Evolutionary conservation across 2,113 vertebrate genomes (phyloP).

Genomic region (Lycaon pictus): DNA sequence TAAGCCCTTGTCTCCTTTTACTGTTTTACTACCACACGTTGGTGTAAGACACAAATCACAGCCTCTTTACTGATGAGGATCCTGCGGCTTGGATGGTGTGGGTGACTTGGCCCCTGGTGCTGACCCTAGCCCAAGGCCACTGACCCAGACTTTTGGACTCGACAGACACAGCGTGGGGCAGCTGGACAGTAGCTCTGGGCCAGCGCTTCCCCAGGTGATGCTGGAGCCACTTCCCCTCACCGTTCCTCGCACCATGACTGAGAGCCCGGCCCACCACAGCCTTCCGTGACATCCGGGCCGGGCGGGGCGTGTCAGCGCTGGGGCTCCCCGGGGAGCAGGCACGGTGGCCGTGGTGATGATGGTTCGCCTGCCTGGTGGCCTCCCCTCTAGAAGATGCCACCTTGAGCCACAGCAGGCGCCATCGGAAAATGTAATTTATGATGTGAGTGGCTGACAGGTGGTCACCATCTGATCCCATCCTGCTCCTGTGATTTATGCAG

Average conservation of each 20-base stretch:
- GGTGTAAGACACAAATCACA: not conserved
- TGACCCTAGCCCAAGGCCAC: not conserved
- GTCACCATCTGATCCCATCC: constrained; percentile 39
- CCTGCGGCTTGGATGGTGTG: not conserved
- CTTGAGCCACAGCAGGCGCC: not conserved
- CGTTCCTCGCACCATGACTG: accelerated
- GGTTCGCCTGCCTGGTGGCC: not conserved
- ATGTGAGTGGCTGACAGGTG: constrained; percentile 35
- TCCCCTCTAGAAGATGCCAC: not conserved
- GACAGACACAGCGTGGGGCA: accelerated
- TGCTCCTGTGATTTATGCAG: not conserved
- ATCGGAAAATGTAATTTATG: constrained; percentile 40
- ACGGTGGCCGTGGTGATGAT: not conserved
- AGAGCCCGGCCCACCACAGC: accelerated
- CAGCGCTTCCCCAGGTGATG: accelerated
- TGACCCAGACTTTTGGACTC: not conserved
- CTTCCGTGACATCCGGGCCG: accelerated
- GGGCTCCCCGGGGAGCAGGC: not conserved
- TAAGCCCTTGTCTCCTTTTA: not conserved
- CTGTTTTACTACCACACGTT: not conserved
- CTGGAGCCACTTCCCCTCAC: too few relatives aligned
- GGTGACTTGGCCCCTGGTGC: not conserved
- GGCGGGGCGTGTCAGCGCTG: not conserved
- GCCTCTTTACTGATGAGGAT: not conserved
- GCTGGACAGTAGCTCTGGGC: too few relatives aligned